These are phyloP conservation scores for Tenthredo livida DNA, from an alignment of 2,888 invertebrate genomes.

Conservation along the genomic window DNA sequence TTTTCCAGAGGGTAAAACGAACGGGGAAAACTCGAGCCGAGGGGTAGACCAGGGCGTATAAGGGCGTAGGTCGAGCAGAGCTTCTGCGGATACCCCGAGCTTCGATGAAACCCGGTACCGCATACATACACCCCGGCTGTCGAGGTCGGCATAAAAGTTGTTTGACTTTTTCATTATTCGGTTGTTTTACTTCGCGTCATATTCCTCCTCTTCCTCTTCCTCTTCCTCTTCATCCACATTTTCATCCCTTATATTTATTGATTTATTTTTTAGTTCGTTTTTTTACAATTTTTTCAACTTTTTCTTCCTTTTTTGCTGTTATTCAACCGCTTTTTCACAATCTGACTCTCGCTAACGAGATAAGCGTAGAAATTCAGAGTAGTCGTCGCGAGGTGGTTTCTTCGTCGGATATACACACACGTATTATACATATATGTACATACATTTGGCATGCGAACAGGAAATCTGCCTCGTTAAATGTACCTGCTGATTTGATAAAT, in stretches of 20 bases:
- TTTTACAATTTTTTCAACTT: conserved; percentile 29
- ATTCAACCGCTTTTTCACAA: conserved; percentile 46
- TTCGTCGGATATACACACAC: not conserved
- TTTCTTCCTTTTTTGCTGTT: conserved; percentile 30
- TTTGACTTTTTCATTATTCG: conserved; percentile 44
- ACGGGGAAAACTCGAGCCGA: not conserved
- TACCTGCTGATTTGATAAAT: not conserved
- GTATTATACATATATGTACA: too few relatives aligned
- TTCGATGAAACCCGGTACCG: conserved; percentile 17
- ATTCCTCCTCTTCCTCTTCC: not conserved
- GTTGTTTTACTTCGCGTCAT: conserved; percentile 26
- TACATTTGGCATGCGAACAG: not conserved
- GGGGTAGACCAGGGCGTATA: conserved; percentile 1
- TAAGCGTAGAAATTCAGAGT: conserved; percentile 3
- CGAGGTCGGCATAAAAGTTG: conserved; percentile 38
- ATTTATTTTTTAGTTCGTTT: not conserved
- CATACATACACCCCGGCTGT: not conserved
- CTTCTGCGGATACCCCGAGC: not conserved
- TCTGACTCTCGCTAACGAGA: conserved; percentile 17
- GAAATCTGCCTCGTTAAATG: conserved; percentile 31
- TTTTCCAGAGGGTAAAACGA: not conserved
- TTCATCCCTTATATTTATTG: not conserved
- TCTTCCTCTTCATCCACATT: not conserved
- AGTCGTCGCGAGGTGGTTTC: conserved; percentile 4
- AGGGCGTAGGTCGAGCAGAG: conserved; percentile 26